These are phyloP conservation scores for Synodontis membranacea DNA, from an alignment of 2,113 vertebrate genomes.

Conservation along the genomic window DNA sequence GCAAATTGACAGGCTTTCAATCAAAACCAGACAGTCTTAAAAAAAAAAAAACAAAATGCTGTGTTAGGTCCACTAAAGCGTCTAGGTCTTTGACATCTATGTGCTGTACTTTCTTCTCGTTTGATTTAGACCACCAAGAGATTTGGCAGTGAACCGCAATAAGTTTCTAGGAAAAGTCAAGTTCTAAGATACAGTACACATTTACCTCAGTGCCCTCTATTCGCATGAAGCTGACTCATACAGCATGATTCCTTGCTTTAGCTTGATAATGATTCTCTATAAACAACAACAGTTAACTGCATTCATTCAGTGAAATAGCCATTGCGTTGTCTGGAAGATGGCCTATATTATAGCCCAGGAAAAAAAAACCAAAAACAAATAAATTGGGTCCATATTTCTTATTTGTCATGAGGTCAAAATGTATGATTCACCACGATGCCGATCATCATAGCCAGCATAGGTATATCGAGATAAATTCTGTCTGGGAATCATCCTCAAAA, in stretches of 20 bases:
- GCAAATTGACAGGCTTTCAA: neutral
- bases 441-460: neutral
- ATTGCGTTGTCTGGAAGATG: neutral
- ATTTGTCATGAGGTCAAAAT: neutral
- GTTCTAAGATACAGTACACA: neutral
- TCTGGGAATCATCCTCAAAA: neutral
- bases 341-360: neutral
- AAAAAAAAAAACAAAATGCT: neutral
- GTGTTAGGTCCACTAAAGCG: neutral
- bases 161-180: neutral
- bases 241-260: neutral
- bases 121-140: constrained; percentile 10
- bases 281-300: neutral
- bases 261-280: neutral
- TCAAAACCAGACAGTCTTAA: constrained; percentile 4
- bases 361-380: too few species aligned
- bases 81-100: constrained; percentile 4
- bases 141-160: neutral
- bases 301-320: constrained; percentile 2
- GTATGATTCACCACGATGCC: neutral
- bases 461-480: neutral
- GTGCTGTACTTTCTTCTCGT: constrained; percentile 6
- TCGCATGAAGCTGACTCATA: neutral
- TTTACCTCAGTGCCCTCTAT: neutral
- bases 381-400: neutral